Conservation (phyloP, 2,888 invertebrate species). For the Hyppa rectilinea region DNA sequence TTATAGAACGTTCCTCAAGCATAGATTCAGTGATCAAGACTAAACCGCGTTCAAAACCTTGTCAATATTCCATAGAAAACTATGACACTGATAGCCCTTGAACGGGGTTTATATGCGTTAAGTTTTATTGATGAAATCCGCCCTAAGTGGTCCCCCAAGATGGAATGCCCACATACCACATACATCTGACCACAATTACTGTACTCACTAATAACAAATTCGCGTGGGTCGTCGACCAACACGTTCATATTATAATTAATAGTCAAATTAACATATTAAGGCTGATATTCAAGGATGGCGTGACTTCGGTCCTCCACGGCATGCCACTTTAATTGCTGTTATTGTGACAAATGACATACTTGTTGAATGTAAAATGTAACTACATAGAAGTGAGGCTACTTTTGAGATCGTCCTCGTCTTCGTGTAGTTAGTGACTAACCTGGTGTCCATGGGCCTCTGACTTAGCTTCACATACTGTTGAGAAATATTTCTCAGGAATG, state of each 20-base stretch:
- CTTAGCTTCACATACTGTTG: no score
- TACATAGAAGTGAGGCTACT: neutral
- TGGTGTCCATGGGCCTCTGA: no score
- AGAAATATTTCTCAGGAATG: no score
- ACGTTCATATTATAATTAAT: conserved; percentile 52
- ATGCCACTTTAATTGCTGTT: conserved; percentile 53
- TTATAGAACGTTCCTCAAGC: no score
- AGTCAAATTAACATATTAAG: conserved; percentile 57
- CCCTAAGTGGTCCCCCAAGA: neutral
- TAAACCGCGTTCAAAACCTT: no score
- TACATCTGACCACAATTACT: conserved; percentile 4
- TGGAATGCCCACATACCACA: neutral
- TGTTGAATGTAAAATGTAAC: conserved; percentile 29
- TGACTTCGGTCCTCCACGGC: conserved; percentile 29
- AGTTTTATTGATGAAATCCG: neutral
- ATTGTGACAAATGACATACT: conserved; percentile 58
- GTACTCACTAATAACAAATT: conserved; percentile 56
- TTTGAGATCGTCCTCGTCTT: no score
- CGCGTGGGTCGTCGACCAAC: conserved; percentile 46
- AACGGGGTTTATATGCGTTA: neutral
- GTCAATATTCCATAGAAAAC: no score
- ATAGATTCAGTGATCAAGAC: no score
- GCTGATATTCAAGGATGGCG: conserved; percentile 36
- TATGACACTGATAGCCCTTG: neutral
- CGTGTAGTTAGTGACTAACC: no score